Percentiles rank a stretch among this genome's conserved stretches.
Conservation (phyloP, 2,797 vertebrate genomes). For the Danio albolineatus region DNA sequence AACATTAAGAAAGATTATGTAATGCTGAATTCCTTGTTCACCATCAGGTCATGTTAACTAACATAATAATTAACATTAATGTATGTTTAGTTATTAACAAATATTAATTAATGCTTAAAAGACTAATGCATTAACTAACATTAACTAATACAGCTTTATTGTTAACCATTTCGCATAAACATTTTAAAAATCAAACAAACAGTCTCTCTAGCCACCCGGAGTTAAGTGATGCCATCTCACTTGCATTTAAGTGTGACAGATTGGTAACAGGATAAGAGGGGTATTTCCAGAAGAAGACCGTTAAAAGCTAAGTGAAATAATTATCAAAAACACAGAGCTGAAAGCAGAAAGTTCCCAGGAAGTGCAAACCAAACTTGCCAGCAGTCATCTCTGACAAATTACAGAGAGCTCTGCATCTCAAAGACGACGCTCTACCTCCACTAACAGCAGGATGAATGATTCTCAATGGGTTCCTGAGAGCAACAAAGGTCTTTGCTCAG, state of each 20-base stretch:
- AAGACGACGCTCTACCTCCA: neutral
- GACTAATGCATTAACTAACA: no score
- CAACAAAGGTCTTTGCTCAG: slow-evolving; percentile 2
- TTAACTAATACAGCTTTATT: no score
- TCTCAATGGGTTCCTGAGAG: neutral
- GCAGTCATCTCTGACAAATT: neutral
- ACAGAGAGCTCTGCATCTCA: neutral
- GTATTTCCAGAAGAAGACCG: neutral
- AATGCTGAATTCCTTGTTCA: no score
- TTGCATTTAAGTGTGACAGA: no score
- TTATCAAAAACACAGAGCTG: neutral
- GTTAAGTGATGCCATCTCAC: neutral
- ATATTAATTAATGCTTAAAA: no score
- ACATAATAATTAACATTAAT: no score
- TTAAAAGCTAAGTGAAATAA: neutral
- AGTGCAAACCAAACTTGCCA: neutral
- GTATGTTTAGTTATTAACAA: no score
- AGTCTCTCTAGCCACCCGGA: no score
- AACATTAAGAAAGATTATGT: no score
- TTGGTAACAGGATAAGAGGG: neutral
- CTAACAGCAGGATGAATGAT: neutral
- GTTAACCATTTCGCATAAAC: no score
- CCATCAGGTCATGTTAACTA: no score
- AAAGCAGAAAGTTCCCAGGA: neutral
- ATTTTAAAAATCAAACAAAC: no score